These are phyloP conservation scores for Upupa epops DNA, from an alignment of 2,113 vertebrate species.

Conservation along the genomic window DNA sequence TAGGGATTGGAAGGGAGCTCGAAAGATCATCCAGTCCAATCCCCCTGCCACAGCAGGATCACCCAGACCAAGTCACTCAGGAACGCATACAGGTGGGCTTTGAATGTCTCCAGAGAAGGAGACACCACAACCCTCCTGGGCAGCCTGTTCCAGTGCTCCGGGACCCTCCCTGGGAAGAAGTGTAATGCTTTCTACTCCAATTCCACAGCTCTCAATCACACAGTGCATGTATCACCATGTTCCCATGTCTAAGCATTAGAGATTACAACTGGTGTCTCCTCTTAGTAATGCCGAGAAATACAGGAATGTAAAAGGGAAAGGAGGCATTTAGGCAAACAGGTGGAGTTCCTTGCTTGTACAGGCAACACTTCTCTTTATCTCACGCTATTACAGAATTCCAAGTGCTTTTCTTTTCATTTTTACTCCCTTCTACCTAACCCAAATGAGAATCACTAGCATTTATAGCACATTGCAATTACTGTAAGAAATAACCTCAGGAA, in stretches of 20 bases:
- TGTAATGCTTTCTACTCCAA: not conserved
- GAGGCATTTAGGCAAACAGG: not conserved
- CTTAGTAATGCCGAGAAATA: not conserved
- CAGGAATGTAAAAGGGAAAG: not conserved
- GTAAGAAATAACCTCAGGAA: not conserved
- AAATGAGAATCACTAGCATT: not conserved
- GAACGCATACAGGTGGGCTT: too few species aligned
- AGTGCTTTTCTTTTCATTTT: not conserved
- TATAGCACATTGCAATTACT: not conserved
- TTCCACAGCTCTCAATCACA: not conserved
- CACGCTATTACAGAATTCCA: not conserved
- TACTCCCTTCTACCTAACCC: not conserved
- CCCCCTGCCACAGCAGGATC: too few species aligned
- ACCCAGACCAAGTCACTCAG: too few species aligned
- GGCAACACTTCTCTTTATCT: fast-evolving
- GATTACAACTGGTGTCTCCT: not conserved
- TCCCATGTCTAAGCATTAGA: not conserved
- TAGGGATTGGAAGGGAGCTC: too few species aligned
- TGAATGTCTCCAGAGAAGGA: too few species aligned
- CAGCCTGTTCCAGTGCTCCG: too few species aligned
- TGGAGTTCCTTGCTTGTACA: not conserved
- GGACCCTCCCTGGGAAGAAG: too few species aligned
- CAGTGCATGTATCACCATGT: not conserved
- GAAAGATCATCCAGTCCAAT: too few species aligned
- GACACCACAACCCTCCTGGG: too few species aligned